phyloP scores from a whole-genome alignment of 1,140 invertebrate genomes.

The Archegozetes longisetosus region DNA sequence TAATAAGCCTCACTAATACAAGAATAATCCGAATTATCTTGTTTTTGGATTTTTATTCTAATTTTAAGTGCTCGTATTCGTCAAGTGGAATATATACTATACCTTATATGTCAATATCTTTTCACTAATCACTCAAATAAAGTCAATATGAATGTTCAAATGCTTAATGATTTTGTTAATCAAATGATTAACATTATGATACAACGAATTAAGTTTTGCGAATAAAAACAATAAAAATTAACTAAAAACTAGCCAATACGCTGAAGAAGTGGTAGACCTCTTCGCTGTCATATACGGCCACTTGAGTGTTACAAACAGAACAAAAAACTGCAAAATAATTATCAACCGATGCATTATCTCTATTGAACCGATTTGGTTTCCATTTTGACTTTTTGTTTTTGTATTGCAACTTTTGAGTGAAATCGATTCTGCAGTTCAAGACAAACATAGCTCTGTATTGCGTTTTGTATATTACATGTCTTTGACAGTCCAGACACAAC shows the following conservation, averaged over 20 bases:
- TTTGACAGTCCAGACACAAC: constrained; percentile 44
- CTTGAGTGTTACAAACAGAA: constrained; percentile 39
- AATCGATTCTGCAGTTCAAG: constrained; percentile 38
- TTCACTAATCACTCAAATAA: too few relatives aligned
- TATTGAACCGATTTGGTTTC: background rate
- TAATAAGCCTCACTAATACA: too few relatives aligned
- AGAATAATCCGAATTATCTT: too few relatives aligned
- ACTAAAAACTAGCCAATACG: constrained; percentile 36
- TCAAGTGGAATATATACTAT: too few relatives aligned
- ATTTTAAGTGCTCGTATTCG: too few relatives aligned
- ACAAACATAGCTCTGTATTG: constrained; percentile 52
- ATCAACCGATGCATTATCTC: constrained; percentile 23
- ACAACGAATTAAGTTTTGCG: too few relatives aligned
- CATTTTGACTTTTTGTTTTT: constrained; percentile 23
- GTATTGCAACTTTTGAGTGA: constrained; percentile 30
- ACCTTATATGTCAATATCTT: too few relatives aligned
- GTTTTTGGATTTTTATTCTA: too few relatives aligned
- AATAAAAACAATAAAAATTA: too few relatives aligned
- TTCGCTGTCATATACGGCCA: constrained; percentile 41
- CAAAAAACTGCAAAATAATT: constrained; percentile 40
- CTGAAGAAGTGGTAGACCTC: constrained; percentile 51
- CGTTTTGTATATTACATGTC: constrained; percentile 38
- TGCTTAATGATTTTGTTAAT: too few relatives aligned
- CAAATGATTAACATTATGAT: too few relatives aligned
- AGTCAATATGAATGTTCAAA: too few relatives aligned